A percentile compares a stretch with the other conserved stretches of the same genome.
These are phyloP conservation scores for Drosophila subquinaria DNA, from an alignment of 2,888 invertebrate genomes.

Conservation along the genomic window DNA sequence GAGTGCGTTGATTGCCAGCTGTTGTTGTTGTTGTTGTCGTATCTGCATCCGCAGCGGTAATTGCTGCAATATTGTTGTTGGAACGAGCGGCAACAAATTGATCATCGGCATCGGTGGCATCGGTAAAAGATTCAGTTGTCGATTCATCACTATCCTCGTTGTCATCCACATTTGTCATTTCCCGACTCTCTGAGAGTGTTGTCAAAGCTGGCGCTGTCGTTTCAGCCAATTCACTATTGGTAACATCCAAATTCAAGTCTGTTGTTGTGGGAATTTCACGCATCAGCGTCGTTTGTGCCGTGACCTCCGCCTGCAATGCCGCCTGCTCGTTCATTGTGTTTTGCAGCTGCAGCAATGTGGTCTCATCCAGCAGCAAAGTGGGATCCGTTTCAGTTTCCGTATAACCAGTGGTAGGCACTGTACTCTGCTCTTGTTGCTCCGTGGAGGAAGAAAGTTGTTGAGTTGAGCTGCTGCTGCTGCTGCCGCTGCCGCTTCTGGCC, in stretches of 20 bases:
- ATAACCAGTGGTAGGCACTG: conserved; percentile 49
- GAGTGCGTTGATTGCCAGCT: conserved; percentile 81
- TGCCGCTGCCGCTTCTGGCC: conserved; percentile 48
- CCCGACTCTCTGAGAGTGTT: conserved; percentile 37
- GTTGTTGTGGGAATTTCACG: conserved; percentile 78
- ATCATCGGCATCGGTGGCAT: conserved; percentile 81
- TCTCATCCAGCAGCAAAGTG: conserved; percentile 81
- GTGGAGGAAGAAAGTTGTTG: conserved; percentile 7
- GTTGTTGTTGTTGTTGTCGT: conserved; percentile 63
- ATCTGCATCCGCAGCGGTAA: conserved; percentile 80
- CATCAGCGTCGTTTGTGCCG: conserved; percentile 71
- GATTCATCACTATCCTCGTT: conserved; percentile 31
- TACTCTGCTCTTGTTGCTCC: conserved; percentile 57
- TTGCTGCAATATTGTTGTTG: conserved; percentile 82
- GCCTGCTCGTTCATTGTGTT: conserved; percentile 81
- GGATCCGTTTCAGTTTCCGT: conserved; percentile 81
- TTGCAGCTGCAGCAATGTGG: conserved; percentile 80
- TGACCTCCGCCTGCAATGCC: conserved; percentile 75
- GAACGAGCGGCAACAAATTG: conserved; percentile 84
- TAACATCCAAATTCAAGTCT: conserved; percentile 55
- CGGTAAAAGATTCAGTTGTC: conserved; percentile 74
- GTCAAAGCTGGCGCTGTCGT: conserved; percentile 46
- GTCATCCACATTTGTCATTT: conserved; percentile 11
- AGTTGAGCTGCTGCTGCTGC: conserved; percentile 25
- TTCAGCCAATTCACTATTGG: conserved; percentile 23